Conservation (phyloP, 2,888 invertebrate genomes). For the Brenthis hecate region DNA sequence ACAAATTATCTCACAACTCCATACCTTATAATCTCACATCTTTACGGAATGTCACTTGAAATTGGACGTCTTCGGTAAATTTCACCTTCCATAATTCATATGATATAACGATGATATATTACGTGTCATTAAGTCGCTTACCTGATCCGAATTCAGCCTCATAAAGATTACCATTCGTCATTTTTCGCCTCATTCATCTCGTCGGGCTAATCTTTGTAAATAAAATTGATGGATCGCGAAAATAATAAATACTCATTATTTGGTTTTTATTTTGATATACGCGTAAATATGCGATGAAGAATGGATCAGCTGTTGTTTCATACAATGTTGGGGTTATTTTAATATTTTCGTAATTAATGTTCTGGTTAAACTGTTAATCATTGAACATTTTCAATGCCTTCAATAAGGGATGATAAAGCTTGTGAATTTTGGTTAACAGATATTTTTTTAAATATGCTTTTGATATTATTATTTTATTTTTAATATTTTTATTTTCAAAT, state of each 20-base stretch:
- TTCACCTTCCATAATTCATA: constrained; percentile 59
- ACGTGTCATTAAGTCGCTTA: constrained; percentile 59
- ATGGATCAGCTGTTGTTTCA: constrained; percentile 37
- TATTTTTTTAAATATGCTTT: too few species aligned
- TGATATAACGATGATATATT: constrained; percentile 62
- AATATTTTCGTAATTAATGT: constrained; percentile 8
- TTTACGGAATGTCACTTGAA: constrained; percentile 48
- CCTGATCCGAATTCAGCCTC: constrained; percentile 53
- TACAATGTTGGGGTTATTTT: neutral
- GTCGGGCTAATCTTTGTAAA: constrained; percentile 33
- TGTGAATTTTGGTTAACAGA: too few species aligned
- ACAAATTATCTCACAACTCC: too few species aligned
- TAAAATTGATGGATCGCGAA: constrained; percentile 35
- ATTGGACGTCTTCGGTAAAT: constrained; percentile 44
- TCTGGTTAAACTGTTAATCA: constrained; percentile 1
- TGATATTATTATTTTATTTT: too few species aligned
- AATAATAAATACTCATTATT: constrained; percentile 20
- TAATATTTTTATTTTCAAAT: too few species aligned
- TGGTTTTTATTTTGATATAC: neutral
- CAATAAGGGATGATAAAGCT: too few species aligned
- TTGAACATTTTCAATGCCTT: neutral
- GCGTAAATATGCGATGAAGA: constrained; percentile 1
- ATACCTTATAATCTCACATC: neutral
- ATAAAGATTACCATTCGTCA: constrained; percentile 52
- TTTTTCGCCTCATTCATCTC: constrained; percentile 45